These are phyloP conservation scores for Cheilosia vulpina DNA, from an alignment of 2,888 invertebrate species.

Conservation along the genomic window DNA sequence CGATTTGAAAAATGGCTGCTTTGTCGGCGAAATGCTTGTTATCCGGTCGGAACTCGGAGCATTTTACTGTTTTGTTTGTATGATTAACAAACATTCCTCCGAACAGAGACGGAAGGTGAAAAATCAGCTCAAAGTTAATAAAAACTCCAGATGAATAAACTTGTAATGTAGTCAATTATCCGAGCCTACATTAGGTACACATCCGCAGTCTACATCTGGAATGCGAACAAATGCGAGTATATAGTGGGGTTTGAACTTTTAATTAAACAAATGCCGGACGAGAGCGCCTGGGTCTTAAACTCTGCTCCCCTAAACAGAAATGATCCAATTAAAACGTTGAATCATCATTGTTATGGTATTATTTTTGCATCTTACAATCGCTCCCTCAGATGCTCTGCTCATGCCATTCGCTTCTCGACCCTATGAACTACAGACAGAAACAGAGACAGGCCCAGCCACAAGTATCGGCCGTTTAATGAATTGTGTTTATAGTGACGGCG, in stretches of 20 bases:
- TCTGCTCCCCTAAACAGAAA: constrained; percentile 15
- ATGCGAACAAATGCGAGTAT: background rate
- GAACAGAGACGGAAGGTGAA: too few relatives aligned
- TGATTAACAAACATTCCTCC: too few relatives aligned
- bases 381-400: constrained; percentile 5
- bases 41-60: too few relatives aligned
- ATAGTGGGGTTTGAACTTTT: constrained; percentile 29
- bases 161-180: background rate
- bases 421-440: background rate
- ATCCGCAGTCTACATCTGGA: background rate
- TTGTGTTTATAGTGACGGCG: constrained; percentile 20
- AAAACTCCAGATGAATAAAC: background rate
- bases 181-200: background rate
- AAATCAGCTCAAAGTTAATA: background rate
- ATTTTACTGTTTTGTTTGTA: too few relatives aligned
- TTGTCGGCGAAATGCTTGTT: too few relatives aligned
- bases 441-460: background rate
- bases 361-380: constrained; percentile 5
- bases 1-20: too few relatives aligned
- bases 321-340: constrained; percentile 44
- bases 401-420: constrained; percentile 12
- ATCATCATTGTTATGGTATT: constrained; percentile 27
- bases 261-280: constrained; percentile 31
- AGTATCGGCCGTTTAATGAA: constrained; percentile 23
- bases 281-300: constrained; percentile 12